These are phyloP conservation scores for Neoascia interrupta DNA, from an alignment of 2,888 invertebrate species.

Conservation along the genomic window DNA sequence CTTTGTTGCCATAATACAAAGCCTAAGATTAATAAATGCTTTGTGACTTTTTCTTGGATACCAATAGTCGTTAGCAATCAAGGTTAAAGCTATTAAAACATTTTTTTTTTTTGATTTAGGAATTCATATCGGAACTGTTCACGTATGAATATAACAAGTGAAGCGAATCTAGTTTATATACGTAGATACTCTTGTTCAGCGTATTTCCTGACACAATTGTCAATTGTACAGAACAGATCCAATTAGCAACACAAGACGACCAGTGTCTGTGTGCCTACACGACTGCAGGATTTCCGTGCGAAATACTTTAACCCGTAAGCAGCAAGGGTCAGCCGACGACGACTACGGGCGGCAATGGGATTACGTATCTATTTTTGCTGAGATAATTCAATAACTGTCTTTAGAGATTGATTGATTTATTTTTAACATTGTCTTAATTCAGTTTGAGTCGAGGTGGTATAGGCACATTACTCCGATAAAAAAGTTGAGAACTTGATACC, in stretches of 20 bases:
- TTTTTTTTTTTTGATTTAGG: not conserved
- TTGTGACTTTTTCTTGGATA: too few relatives aligned
- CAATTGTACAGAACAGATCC: conserved; percentile 30
- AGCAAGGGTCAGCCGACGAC: conserved; percentile 36
- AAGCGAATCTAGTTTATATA: not conserved
- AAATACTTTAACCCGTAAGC: conserved; percentile 36
- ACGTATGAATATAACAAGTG: conserved; percentile 8
- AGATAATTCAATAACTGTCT: conserved; percentile 16
- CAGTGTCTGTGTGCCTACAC: not conserved
- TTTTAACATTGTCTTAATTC: not conserved
- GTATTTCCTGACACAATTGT: conserved; percentile 45
- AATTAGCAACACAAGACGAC: conserved; percentile 32
- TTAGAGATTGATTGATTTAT: conserved; percentile 42
- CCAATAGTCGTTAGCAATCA: too few relatives aligned
- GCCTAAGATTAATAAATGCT: too few relatives aligned
- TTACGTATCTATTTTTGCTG: not conserved
- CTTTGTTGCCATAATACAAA: too few relatives aligned
- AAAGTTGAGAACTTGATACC: too few relatives aligned
- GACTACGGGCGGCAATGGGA: conserved; percentile 44
- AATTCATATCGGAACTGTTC: conserved; percentile 13
- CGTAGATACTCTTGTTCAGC: not conserved
- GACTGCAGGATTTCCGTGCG: conserved; percentile 58
- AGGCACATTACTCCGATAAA: too few relatives aligned
- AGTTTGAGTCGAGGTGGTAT: not conserved
- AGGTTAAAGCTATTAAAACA: not conserved